A percentile compares a stretch with the other conserved stretches of the same genome.
phyloP scores from a whole-genome alignment of 1,140 invertebrate genomes.

The Drosophila kepulauana region DNA sequence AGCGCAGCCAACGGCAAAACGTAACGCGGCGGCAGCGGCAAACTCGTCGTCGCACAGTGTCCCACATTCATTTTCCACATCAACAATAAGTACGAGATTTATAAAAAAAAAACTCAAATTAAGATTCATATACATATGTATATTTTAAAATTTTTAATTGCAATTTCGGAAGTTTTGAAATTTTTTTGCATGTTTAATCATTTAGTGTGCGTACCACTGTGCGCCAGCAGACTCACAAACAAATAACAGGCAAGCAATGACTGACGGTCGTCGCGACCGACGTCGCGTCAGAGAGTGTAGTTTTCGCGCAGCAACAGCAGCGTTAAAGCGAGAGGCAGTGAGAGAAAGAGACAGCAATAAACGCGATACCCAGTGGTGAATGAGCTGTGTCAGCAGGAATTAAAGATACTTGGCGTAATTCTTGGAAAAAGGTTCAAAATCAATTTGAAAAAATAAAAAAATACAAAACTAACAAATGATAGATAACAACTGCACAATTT shows the following conservation, averaged over 20 bases:
- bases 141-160: too few relatives aligned
- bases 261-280: conserved; percentile 38
- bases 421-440: conserved; percentile 17
- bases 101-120: too few relatives aligned
- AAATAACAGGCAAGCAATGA: conserved; percentile 53
- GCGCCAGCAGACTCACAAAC: conserved; percentile 36
- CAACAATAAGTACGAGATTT: neutral
- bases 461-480: too few relatives aligned
- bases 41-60: conserved; percentile 29
- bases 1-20: conserved; percentile 67
- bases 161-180: too few relatives aligned
- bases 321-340: neutral
- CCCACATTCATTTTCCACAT: neutral
- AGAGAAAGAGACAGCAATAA: conserved; percentile 18
- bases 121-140: too few relatives aligned
- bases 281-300: conserved; percentile 62
- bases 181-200: neutral
- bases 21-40: conserved; percentile 33
- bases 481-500: too few relatives aligned
- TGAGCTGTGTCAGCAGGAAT: conserved; percentile 42
- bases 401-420: conserved; percentile 34
- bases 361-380: conserved; percentile 46
- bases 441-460: neutral
- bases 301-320: conserved; percentile 70
- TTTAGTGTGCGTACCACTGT: conserved; percentile 17